phyloP scores from a whole-genome alignment of 2,113 vertebrate genomes.

The Mus pahari region DNA sequence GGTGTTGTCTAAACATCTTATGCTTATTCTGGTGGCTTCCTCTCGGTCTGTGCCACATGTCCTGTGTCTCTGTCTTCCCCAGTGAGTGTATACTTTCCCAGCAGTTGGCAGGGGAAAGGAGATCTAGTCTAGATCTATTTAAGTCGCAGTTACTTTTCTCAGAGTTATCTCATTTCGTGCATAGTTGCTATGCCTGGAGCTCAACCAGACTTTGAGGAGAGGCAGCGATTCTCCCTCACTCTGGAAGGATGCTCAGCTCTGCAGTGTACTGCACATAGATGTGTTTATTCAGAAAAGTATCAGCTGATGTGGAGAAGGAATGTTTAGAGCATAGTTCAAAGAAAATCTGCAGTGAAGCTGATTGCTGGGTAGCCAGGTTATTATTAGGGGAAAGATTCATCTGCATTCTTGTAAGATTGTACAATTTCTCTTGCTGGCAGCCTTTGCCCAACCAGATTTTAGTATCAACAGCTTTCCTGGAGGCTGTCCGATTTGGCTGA shows the following conservation, averaged over 20 bases:
- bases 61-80: conserved; percentile 72
- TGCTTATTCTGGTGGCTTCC: conserved; percentile 63
- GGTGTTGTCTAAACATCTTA: conserved; percentile 40
- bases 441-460: conserved; percentile 61
- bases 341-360: conserved; percentile 55
- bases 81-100: conserved; percentile 80
- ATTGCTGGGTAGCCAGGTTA: conserved; percentile 44
- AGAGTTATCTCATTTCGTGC: conserved; percentile 79
- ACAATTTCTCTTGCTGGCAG: conserved; percentile 53
- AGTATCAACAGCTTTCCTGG: conserved; percentile 55
- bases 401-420: conserved; percentile 7
- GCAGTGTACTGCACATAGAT: conserved; percentile 59
- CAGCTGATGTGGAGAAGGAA: conserved; percentile 58
- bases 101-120: conserved; percentile 52
- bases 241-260: conserved; percentile 46
- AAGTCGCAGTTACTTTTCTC: conserved; percentile 73
- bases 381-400: conserved; percentile 55
- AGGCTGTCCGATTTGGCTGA: conserved; percentile 55
- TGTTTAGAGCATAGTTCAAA: conserved; percentile 64
- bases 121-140: conserved; percentile 48
- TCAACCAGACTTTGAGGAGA: conserved; percentile 64
- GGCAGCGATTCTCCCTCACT: conserved; percentile 68
- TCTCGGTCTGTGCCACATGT: conserved; percentile 68
- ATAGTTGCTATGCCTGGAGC: conserved; percentile 71
- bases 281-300: conserved; percentile 56